Base-by-base conservation (phyloP, 1,140 invertebrate genomes). In the Phenacoccus solenopsis region DNA sequence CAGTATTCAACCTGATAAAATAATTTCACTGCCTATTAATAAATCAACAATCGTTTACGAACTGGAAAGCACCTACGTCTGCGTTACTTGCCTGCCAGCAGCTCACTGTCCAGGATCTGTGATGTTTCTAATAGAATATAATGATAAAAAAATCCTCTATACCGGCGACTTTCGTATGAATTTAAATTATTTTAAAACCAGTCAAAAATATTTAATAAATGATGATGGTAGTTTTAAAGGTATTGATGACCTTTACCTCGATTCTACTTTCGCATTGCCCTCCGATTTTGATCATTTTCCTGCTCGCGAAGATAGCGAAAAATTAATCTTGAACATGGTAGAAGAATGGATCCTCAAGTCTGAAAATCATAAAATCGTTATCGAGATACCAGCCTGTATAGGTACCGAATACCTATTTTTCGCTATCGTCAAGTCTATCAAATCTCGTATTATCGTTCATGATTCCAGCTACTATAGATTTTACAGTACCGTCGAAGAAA, bases 51-150 rank as follows among this genome's bases (percentile, higher is more conserved):
- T 24, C 22, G 25, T 64, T 64, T 27, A 27, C 16, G 12, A 10
- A 5, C 9, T 27, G 21, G 71, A 82, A n/a, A 70, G 74, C 9
- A 61, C 77, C 28, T 22, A 77, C 35, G 70, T 38, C 10, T 80
- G 78, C 28, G 83, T 89, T 0, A 85, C 82, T 0, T 76, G 82
- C 7, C 80, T 88, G 67, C 82, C 87, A 22, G 85, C 88, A 1
- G 87, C 84, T 16, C 88, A 90, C 76, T 88, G 87, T 77, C 83
- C 86, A 7, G 88, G 88, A 0, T 88, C 88, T 1, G 82, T 88
- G 0, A 90, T 90, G 88, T 88, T 89, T 77, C 73, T 89, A 12
- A 86, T 89, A 73, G 83, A 85, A 78, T 81, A 72, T 49, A 72
- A 77, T 28, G 72, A 79, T 35, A 73, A 76, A 21, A 76, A 76